Conservation (phyloP, 2,797 vertebrate genomes). For the Zalophus californianus region DNA sequence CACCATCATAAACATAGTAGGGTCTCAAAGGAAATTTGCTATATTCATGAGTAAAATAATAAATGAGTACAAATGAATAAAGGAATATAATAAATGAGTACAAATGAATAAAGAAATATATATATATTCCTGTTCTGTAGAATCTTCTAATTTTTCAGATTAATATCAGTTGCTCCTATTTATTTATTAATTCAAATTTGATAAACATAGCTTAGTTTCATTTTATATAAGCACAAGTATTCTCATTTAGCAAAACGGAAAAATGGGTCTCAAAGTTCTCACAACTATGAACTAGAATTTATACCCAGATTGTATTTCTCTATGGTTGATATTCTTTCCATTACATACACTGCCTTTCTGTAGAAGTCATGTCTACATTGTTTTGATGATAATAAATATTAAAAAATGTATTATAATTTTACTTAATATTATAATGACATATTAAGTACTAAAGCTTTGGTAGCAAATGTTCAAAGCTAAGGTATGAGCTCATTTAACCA, state of each 20-base stretch:
- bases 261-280: not conserved
- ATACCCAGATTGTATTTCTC: not conserved
- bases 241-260: not conserved
- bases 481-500: not conserved
- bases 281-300: not conserved
- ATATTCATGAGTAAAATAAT: not conserved
- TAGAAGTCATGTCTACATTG: not conserved
- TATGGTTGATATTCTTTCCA: not conserved
- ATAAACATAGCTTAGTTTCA: not conserved
- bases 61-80: not conserved
- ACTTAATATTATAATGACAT: not conserved
- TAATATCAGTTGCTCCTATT: not conserved
- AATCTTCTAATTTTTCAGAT: not conserved
- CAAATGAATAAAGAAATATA: not conserved
- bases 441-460: not conserved
- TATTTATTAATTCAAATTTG: not conserved
- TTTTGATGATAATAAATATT: not conserved
- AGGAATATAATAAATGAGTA: not conserved
- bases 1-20: not conserved
- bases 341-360: not conserved
- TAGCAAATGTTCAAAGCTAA: not conserved
- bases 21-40: not conserved
- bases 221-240: not conserved
- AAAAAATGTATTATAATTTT: not conserved
- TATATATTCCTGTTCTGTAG: not conserved